phyloP scores from a whole-genome alignment of 2,797 vertebrate genomes.

The Somateria mollissima region DNA sequence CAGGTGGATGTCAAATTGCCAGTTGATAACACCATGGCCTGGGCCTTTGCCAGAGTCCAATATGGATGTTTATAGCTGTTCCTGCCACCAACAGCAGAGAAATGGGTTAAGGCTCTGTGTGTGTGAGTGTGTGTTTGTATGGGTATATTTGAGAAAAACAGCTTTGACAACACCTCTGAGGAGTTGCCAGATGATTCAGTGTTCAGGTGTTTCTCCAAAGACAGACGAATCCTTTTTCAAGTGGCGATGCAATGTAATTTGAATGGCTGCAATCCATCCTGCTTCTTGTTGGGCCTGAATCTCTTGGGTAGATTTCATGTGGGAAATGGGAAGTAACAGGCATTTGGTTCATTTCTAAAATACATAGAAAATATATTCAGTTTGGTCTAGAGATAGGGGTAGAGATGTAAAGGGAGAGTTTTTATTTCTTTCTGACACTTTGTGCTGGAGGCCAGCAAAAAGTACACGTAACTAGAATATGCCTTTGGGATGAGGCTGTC shows the following conservation, averaged over 20 bases:
- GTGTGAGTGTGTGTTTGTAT: neutral
- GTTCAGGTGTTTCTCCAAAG: neutral
- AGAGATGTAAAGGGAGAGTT: neutral
- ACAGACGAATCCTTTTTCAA: neutral
- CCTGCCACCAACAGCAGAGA: neutral
- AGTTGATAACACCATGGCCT: neutral
- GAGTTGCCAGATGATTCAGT: neutral
- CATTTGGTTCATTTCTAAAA: neutral
- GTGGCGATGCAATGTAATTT: neutral
- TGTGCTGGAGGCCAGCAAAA: neutral
- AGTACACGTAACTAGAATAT: neutral
- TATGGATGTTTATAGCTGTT: neutral
- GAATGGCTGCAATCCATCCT: neutral
- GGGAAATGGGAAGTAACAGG: neutral
- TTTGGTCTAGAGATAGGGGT: neutral
- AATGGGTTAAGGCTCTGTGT: neutral
- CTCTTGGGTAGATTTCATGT: neutral
- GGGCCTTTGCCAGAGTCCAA: neutral
- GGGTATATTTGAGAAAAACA: neutral
- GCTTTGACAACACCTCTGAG: neutral
- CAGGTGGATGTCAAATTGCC: neutral
- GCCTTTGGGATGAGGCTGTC: neutral
- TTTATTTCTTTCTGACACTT: neutral
- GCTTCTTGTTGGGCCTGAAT: neutral
- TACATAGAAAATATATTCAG: neutral